A percentile compares a stretch with the other conserved stretches of the same genome.
phyloP scores from a whole-genome alignment of 2,888 invertebrate species.

The Melanophora roralis region DNA sequence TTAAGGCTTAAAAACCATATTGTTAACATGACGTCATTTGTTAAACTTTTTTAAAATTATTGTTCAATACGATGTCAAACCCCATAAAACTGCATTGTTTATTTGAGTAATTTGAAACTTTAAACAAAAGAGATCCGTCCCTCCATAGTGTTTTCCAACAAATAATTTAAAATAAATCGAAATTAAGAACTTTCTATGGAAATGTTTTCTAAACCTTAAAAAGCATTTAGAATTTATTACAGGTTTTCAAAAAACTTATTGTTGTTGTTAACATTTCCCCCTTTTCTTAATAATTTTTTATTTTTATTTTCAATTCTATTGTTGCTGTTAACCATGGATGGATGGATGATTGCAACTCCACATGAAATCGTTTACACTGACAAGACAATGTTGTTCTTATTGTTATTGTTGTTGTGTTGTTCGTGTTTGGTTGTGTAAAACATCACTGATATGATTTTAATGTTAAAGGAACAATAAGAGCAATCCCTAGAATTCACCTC shows the following conservation, averaged over 20 bases:
- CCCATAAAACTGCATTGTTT: constrained; percentile 34
- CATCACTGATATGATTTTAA: constrained; percentile 40
- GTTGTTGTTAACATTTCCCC: constrained; percentile 34
- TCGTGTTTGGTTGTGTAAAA: background rate
- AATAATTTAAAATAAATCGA: background rate
- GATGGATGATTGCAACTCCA: constrained; percentile 55
- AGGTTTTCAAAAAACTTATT: background rate
- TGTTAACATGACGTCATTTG: constrained; percentile 12
- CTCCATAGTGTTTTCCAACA: background rate
- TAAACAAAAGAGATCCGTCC: background rate
- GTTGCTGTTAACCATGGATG: constrained; percentile 1
- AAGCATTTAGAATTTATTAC: constrained; percentile 26
- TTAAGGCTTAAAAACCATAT: background rate
- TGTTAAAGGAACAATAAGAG: constrained; percentile 53
- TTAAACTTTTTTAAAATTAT: constrained; percentile 13
- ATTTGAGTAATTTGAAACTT: background rate
- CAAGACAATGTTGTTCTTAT: constrained; percentile 3
- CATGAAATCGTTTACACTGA: constrained; percentile 46
- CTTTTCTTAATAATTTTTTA: background rate
- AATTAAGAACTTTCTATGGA: background rate
- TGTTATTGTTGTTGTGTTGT: constrained; percentile 11
- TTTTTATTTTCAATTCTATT: background rate
- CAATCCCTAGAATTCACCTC: constrained; percentile 36
- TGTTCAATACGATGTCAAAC: constrained; percentile 49
- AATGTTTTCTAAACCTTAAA: too few relatives aligned